Base-by-base conservation (phyloP, 2,888 invertebrate genomes). In the Hanleya hanleyi region DNA sequence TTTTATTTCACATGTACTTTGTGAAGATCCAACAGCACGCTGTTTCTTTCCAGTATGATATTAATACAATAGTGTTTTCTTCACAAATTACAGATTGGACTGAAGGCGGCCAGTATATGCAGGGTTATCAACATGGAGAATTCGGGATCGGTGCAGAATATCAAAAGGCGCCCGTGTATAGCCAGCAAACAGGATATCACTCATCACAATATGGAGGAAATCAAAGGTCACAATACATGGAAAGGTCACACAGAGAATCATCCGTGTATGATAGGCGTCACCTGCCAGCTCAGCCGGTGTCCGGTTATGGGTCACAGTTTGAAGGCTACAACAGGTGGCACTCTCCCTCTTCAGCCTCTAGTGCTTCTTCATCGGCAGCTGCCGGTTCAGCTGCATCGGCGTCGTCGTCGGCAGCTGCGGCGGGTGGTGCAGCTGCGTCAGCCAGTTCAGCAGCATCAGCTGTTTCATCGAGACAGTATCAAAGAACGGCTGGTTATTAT, bases 101-200 rank as follows among this genome's bases (percentile, higher is more conserved):
- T 18, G 7, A 47, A 2, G 47, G n/a, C 2, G 18, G n/a, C 4
- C 18, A 32, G 9, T 57, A 57, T 29, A 22, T 57, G 7, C 2
- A 22, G 57, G 57, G 29, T 32, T 57, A 57, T 26, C 57, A 32
- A 4, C 57, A 57, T 9, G 32, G 32, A 2, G 57, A 57, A 26
- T 57, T 57, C 57, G 57, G 57, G 9, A 57, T 57, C 18, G 57
- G 57, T 12, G 57, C 57, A 26, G 57, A 57, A 29, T 57, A 29
- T 29, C 57, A 57, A n/a, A n/a, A n/a, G n/a, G n/a, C n/a, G n/a
- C n/a, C n/a, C n/a, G n/a, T n/a, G n/a, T n/a, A n/a, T n/a, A n/a
- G n/a, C n/a, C n/a, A n/a, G n/a, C n/a, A n/a, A n/a, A n/a, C n/a
- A n/a, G n/a, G n/a, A n/a, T n/a, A n/a, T n/a, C n/a, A n/a, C n/a